These are phyloP conservation scores for Syngnathus acus DNA, from an alignment of 2,797 vertebrate species.

Conservation along the genomic window DNA sequence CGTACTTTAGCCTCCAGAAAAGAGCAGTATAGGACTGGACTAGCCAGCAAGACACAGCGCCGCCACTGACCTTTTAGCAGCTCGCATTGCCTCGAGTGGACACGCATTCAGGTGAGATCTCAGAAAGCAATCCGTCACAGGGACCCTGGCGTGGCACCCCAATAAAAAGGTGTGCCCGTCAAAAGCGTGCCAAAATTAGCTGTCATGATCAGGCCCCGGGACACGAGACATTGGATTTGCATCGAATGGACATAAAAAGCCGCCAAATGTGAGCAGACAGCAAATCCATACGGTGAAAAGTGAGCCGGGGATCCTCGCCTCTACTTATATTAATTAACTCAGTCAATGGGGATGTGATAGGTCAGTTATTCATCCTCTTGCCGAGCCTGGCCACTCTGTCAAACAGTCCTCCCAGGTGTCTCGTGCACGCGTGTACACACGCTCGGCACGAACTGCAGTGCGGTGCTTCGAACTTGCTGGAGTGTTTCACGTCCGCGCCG, in stretches of 20 bases:
- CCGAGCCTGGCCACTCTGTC: conserved; percentile 57
- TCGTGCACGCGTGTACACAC: conserved; percentile 2
- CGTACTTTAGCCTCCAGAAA: neutral
- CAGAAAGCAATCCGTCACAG: conserved; percentile 49
- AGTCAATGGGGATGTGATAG: conserved; percentile 74
- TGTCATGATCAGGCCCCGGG: conserved; percentile 61
- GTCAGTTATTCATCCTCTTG: conserved; percentile 69
- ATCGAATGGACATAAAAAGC: conserved; percentile 71
- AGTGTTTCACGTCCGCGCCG: conserved; percentile 19
- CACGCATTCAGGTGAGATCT: conserved; percentile 47
- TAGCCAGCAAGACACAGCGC: neutral
- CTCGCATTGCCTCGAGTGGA: conserved; percentile 37
- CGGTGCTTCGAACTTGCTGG: conserved; percentile 35
- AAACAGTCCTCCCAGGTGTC: conserved; percentile 61
- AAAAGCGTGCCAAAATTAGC: conserved; percentile 63
- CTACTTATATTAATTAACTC: conserved; percentile 75
- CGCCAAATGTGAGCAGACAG: conserved; percentile 69
- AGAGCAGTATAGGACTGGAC: neutral
- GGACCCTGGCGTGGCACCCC: conserved; percentile 40
- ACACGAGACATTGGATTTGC: conserved; percentile 67
- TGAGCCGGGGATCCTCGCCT: conserved; percentile 65
- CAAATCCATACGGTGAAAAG: conserved; percentile 72
- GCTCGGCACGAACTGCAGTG: conserved; percentile 17
- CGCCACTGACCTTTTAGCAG: conserved; percentile 37
- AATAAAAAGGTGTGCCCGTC: conserved; percentile 63